Conservation (phyloP, 1,140 invertebrate species). For the Zaprionus lachaisei region DNA sequence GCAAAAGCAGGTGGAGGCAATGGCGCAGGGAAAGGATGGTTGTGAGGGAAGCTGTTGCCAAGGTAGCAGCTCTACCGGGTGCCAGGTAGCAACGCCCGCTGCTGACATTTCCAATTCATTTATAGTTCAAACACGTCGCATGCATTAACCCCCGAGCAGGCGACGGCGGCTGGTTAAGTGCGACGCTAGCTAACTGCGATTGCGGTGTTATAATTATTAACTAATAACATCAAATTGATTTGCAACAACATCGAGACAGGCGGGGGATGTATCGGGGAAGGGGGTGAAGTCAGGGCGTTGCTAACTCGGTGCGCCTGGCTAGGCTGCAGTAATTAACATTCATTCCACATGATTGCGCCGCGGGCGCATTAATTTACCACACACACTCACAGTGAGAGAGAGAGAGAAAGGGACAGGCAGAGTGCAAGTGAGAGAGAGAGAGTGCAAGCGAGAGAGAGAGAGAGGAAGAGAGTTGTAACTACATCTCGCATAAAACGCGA, state of each 20-base stretch:
- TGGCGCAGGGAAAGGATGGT: not conserved
- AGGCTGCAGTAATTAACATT: slow-evolving; percentile 76
- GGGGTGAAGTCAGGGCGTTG: not conserved
- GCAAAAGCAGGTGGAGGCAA: not conserved
- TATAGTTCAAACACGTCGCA: slow-evolving; percentile 81
- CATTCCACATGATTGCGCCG: slow-evolving; percentile 79
- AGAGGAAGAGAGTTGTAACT: not conserved
- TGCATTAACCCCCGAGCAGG: slow-evolving; percentile 72
- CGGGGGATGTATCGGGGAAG: not conserved
- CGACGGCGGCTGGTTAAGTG: slow-evolving; percentile 64
- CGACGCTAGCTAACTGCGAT: slow-evolving; percentile 43
- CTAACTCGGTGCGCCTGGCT: slow-evolving; percentile 42
- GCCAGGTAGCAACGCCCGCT: slow-evolving; percentile 49
- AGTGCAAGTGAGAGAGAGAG: not conserved
- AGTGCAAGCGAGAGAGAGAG: not conserved
- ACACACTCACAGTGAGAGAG: slow-evolving; percentile 3
- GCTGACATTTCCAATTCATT: slow-evolving; percentile 78
- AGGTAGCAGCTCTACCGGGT: not conserved
- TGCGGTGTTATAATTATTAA: slow-evolving; percentile 74
- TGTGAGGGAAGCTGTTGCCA: not conserved
- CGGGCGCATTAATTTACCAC: slow-evolving; percentile 70
- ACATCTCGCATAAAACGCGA: slow-evolving; percentile 29
- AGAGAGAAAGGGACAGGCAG: not conserved
- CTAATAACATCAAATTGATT: slow-evolving; percentile 83
- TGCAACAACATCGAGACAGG: slow-evolving; percentile 65